Percentiles rank a stretch among this genome's conserved stretches.
These are phyloP conservation scores for Prenolepis imparis DNA, from an alignment of 2,888 invertebrate genomes.

Conservation along the genomic window DNA sequence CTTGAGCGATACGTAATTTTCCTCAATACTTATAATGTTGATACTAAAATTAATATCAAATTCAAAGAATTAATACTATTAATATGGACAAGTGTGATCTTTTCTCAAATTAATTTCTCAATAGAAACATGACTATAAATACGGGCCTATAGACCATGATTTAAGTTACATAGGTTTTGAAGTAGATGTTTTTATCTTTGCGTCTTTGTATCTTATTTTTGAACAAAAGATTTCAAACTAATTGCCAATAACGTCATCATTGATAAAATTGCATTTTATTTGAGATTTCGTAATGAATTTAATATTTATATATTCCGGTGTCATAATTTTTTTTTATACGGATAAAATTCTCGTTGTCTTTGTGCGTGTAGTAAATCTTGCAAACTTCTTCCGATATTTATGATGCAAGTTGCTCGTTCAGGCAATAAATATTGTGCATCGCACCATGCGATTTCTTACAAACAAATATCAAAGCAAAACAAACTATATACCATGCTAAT, in stretches of 20 bases:
- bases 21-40: too few species aligned
- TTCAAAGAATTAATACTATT: too few species aligned
- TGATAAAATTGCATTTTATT: background rate
- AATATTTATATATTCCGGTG: constrained; percentile 1
- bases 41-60: too few species aligned
- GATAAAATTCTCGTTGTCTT: constrained; percentile 13
- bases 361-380: background rate
- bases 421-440: constrained; percentile 29
- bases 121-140: too few species aligned
- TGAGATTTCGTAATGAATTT: background rate
- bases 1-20: too few species aligned
- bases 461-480: constrained; percentile 39
- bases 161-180: too few species aligned
- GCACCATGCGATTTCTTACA: constrained; percentile 1
- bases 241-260: background rate
- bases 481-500: constrained; percentile 32
- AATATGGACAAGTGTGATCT: too few species aligned
- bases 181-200: too few species aligned
- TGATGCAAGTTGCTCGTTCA: constrained; percentile 4
- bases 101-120: too few species aligned
- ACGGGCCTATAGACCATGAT: too few species aligned
- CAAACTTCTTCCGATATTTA: constrained; percentile 54
- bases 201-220: too few species aligned
- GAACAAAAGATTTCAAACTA: background rate
- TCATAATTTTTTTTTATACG: background rate